phyloP scores from a whole-genome alignment of 2,113 vertebrate genomes.

The Scortum barcoo region DNA sequence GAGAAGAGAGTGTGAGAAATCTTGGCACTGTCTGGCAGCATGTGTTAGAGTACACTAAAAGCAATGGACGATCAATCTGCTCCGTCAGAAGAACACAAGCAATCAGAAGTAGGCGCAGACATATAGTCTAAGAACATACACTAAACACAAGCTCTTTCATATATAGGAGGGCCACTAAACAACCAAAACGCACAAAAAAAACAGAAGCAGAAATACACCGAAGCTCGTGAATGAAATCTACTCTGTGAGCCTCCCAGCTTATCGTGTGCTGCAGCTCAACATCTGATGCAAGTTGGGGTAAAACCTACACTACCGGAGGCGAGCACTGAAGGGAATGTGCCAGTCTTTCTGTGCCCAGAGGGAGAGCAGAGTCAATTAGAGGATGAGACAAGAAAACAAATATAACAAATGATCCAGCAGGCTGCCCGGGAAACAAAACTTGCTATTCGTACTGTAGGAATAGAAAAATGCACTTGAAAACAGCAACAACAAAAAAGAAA shows the following conservation, averaged over 20 bases:
- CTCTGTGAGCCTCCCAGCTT: not conserved
- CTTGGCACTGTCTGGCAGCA: not conserved
- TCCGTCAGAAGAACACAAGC: not conserved
- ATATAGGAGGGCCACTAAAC: not conserved
- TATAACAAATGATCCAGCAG: not conserved
- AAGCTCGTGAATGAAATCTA: not conserved
- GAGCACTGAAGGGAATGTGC: not conserved
- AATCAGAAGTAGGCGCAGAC: no score
- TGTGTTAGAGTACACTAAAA: constrained; percentile 15
- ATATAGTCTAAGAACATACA: not conserved
- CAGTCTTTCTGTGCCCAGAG: constrained; percentile 3
- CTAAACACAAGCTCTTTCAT: not conserved
- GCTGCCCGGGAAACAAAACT: not conserved
- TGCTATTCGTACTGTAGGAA: not conserved
- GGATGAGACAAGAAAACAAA: constrained; percentile 10
- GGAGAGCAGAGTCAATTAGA: not conserved
- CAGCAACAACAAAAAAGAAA: not conserved
- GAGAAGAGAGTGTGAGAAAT: constrained; percentile 18
- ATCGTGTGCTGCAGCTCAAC: not conserved
- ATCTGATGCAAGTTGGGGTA: constrained; percentile 55
- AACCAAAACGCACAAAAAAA: not conserved
- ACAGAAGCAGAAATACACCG: not conserved
- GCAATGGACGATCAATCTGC: constrained; percentile 23
- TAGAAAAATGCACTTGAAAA: not conserved
- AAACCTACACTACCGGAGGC: constrained; percentile 31